Evolutionary conservation across 2,797 vertebrate species (phyloP).

Genomic region (Darevskia mixta): DNA sequence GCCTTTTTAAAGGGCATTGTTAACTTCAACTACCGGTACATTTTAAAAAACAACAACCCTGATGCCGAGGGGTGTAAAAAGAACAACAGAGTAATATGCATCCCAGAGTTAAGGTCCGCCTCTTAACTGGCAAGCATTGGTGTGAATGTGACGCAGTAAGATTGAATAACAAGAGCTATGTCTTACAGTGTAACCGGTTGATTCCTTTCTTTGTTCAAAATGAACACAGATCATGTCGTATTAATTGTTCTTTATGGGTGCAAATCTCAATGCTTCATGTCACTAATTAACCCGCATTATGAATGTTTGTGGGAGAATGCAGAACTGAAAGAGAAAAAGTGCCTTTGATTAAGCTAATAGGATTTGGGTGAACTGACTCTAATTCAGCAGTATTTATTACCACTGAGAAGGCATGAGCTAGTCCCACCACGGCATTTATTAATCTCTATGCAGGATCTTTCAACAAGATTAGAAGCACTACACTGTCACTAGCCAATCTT

Average conservation of each 20-base stretch:
- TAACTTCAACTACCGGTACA: too few species aligned
- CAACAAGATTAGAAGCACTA: neutral
- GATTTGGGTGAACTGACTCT: neutral
- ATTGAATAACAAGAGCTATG: neutral
- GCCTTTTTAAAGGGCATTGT: neutral
- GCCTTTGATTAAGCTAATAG: neutral
- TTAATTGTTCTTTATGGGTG: slow-evolving; percentile 13
- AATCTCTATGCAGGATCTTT: neutral
- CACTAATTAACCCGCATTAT: slow-evolving; percentile 5
- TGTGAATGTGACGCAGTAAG: neutral
- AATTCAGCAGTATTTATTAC: neutral
- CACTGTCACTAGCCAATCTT: neutral
- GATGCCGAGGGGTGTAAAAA: neutral
- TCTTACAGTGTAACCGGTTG: neutral
- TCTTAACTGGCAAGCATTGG: neutral
- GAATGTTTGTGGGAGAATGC: neutral
- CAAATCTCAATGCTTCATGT: slow-evolving; percentile 17
- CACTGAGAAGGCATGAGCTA: neutral
- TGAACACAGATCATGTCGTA: neutral
- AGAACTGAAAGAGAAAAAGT: neutral
- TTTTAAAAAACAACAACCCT: neutral
- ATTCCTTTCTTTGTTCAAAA: neutral
- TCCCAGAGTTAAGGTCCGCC: neutral
- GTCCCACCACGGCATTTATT: neutral
- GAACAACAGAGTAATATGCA: neutral